Percentiles rank a stretch among this genome's conserved stretches.
phyloP scores from a whole-genome alignment of 2,888 invertebrate species.

The Idaea aversata region DNA sequence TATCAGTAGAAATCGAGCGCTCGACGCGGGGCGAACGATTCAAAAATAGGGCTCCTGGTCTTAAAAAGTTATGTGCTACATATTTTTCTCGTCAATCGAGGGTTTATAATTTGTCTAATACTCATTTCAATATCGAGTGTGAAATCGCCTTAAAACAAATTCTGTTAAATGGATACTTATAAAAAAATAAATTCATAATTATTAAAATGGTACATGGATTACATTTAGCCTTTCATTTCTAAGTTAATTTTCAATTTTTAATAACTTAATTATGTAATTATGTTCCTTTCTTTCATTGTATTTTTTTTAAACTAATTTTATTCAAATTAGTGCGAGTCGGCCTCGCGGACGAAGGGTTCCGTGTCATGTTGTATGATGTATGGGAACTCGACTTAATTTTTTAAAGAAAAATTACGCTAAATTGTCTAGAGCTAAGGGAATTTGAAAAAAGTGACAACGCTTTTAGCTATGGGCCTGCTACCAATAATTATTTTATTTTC shows the following conservation, averaged over 20 bases:
- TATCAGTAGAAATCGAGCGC: no score
- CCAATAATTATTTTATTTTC: no score
- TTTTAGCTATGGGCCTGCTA: no score
- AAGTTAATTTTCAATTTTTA: not conserved
- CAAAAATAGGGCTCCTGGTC: no score
- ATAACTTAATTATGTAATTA: not conserved
- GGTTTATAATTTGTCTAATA: constrained; percentile 11
- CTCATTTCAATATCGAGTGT: constrained; percentile 29
- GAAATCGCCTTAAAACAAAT: constrained; percentile 43
- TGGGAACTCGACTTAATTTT: no score
- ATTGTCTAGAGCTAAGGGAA: no score
- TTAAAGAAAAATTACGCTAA: no score
- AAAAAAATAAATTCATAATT: constrained; percentile 58
- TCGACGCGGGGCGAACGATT: no score
- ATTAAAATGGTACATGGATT: constrained; percentile 64
- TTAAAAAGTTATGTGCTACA: not conserved
- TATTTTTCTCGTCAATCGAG: not conserved
- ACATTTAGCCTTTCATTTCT: constrained; percentile 39
- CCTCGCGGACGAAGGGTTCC: no score
- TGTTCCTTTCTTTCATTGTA: not conserved
- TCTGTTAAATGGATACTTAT: constrained; percentile 44
- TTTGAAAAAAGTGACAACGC: no score
- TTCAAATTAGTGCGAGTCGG: no score
- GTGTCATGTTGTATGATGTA: no score
- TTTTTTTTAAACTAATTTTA: not conserved